Evolutionary conservation across 2,888 invertebrate genomes (phyloP).

Genomic region (Ctena decussata): DNA sequence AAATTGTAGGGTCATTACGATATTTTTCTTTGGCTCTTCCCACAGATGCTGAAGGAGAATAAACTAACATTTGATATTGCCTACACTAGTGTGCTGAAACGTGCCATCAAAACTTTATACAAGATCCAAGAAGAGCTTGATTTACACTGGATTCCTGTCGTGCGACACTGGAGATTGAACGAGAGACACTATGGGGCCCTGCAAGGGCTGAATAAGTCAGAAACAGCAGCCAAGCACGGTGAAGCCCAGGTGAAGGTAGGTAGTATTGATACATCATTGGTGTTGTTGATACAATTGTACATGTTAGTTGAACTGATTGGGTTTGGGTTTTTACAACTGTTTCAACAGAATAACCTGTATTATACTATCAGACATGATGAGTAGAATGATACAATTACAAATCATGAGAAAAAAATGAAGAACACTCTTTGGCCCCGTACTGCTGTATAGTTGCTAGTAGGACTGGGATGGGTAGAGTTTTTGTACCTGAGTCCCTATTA

Average conservation of each 20-base stretch:
- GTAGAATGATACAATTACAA: too few species aligned
- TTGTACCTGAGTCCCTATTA: too few species aligned
- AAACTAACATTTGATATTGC: conserved; percentile 86
- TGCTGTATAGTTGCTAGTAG: too few species aligned
- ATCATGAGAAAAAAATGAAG: too few species aligned
- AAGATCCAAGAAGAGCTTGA: conserved; percentile 86
- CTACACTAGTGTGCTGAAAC: conserved; percentile 86
- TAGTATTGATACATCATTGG: neutral
- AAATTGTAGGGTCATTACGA: too few species aligned
- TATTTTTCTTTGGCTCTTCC: neutral
- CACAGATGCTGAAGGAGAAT: conserved; percentile 85
- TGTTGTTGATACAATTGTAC: too few species aligned
- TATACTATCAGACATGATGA: too few species aligned
- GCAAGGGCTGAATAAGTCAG: conserved; percentile 87
- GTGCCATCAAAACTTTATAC: conserved; percentile 87
- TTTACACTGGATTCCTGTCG: conserved; percentile 87
- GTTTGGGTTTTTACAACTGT: too few species aligned
- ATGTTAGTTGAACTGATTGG: too few species aligned
- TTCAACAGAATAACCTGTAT: too few species aligned
- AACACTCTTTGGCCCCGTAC: too few species aligned
- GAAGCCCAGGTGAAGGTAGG: conserved; percentile 87
- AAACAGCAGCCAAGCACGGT: conserved; percentile 87
- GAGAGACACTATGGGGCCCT: conserved; percentile 87
- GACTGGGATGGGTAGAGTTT: too few species aligned
- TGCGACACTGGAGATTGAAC: conserved; percentile 86